Evolutionary conservation across 2,797 vertebrate species (phyloP), one percentile per base, ranked within the genome.

Genomic region (Malurus leucopterus): DNA sequence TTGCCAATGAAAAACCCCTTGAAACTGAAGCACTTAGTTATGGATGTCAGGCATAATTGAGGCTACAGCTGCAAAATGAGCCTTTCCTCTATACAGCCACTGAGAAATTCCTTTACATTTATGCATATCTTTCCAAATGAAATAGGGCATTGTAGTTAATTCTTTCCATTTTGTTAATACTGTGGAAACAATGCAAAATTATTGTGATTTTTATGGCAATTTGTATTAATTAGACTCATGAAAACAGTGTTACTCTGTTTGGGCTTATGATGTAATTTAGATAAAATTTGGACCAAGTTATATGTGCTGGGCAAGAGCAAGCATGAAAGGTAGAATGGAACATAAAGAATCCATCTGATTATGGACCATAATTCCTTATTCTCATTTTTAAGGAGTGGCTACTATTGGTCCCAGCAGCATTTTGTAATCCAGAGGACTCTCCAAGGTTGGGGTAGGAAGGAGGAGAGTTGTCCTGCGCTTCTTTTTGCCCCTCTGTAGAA

Each of bases 101-200:
- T 8, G 4, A 84, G 86, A 84, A 94, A 91, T 94, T 95, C 86
- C 72, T 91, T 94, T 92, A 90, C 90, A 84, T 96, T 75, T 90
- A 88, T 94, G 93, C 74, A 88, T 95, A 67, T 64, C 76, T 92
- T 83, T 93, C 84, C 78, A 84, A 79, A 81, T 95, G 77, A 92
- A 92, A 86, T 79, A 92, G n/a, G 59, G 70, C 83, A 59, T 90
- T 95, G 80, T 76, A 88, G 84, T 93, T 95, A 91, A 71, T 79
- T 65, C 67, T 94, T 93, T 75, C 84, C 72, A 80, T 82, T 86
- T 90, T 85, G 49, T 62, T 91, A 86, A 74, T 89, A 53, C 36
- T 71, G 87, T 74, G 80, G 50, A 90, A 91, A 88, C 55, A 90
- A 58, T 81, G 53, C 38, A 57, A 69, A 76, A 90, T 57, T 43